These are phyloP conservation scores for Priapulus caudatus DNA, from an alignment of 2,888 invertebrate genomes.

Conservation along the genomic window DNA sequence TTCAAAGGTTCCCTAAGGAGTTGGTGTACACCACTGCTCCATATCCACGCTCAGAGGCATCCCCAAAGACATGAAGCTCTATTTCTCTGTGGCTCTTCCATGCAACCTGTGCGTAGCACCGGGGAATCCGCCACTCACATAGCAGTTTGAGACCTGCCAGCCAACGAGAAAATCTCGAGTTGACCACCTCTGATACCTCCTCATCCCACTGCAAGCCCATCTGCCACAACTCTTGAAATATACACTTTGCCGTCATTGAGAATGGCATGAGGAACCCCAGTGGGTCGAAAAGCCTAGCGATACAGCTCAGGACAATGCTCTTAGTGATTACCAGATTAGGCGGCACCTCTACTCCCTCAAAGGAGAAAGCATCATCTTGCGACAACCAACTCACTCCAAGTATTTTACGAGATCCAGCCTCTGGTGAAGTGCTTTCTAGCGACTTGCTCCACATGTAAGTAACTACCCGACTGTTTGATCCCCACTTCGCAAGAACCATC, in stretches of 20 bases:
- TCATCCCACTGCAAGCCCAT: background rate
- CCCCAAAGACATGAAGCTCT: conserved; percentile 1
- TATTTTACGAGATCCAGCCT: no score
- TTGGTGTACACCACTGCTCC: background rate
- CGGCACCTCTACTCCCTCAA: background rate
- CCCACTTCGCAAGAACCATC: background rate
- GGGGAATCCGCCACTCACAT: background rate
- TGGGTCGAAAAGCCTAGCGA: background rate
- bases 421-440: no score
- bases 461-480: no score
- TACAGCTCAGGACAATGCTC: background rate
- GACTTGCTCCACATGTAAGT: no score
- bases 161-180: background rate
- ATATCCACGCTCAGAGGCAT: background rate
- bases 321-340: background rate
- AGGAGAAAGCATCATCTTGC: background rate
- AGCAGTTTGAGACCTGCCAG: background rate
- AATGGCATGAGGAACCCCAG: background rate
- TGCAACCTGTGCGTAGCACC: background rate
- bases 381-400: background rate
- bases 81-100: background rate
- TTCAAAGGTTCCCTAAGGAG: no score
- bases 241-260: background rate
- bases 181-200: background rate
- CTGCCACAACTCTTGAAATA: background rate